phyloP scores from a whole-genome alignment of 2,113 vertebrate species.

The Fregata magnificens region DNA sequence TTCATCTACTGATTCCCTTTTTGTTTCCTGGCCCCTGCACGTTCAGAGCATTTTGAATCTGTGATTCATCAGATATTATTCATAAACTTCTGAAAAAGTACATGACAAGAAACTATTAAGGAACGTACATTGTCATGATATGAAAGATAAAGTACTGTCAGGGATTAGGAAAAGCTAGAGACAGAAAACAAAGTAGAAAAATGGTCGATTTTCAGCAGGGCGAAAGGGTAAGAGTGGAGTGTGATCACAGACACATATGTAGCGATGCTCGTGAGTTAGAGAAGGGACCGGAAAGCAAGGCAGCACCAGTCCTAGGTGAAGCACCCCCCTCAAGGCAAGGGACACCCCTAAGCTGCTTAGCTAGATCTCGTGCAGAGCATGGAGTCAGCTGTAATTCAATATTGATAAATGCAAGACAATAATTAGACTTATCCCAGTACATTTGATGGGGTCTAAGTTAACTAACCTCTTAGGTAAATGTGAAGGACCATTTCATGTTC shows the following conservation, averaged over 20 bases:
- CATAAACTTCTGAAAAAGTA: neutral
- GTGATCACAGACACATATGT: neutral
- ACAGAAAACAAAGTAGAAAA: neutral
- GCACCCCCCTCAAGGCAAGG: neutral
- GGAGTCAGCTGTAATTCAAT: neutral
- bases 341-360: neutral
- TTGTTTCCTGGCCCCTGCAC: neutral
- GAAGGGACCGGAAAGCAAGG: neutral
- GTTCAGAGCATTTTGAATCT: neutral
- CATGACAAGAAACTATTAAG: neutral
- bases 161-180: neutral
- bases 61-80: neutral
- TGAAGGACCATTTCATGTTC: neutral
- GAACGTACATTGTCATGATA: neutral
- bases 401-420: neutral
- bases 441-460: neutral
- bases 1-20: neutral
- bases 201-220: neutral
- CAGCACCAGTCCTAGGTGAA: neutral
- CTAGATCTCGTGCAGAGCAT: neutral
- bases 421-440: neutral
- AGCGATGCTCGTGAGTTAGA: neutral
- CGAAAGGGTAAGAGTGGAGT: rapidly evolving
- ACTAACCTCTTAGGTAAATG: neutral
- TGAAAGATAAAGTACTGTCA: neutral